Conservation (phyloP, 2,797 vertebrate genomes). For the Dipus sagitta region DNA sequence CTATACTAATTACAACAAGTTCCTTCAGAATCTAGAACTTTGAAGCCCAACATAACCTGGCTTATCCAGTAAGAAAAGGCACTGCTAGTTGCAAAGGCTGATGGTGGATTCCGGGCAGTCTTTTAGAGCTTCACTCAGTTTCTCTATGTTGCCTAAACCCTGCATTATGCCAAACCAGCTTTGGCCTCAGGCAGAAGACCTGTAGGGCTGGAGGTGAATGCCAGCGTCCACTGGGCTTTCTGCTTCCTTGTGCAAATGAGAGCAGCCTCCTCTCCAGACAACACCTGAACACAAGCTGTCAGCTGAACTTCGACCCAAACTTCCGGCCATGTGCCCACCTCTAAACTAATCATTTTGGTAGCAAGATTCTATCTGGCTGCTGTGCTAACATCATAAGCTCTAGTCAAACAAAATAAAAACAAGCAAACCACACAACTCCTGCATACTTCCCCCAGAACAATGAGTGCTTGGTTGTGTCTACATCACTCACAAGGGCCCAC, state of each 20-base stretch:
- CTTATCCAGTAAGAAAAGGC: background rate
- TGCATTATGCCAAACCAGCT: background rate
- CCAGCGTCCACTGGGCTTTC: background rate
- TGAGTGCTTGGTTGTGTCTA: background rate
- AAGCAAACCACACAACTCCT: slow-evolving; percentile 16
- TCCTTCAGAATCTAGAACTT: background rate
- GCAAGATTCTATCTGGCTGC: slow-evolving; percentile 14
- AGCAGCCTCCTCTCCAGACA: slow-evolving; percentile 11
- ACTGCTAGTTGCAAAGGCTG: background rate
- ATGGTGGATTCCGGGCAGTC: background rate
- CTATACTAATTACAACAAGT: background rate
- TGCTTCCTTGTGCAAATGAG: background rate
- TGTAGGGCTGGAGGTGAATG: background rate
- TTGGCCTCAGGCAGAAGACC: background rate
- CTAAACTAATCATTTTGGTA: slow-evolving; percentile 35
- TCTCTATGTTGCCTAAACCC: slow-evolving; percentile 7
- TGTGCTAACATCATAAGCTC: background rate
- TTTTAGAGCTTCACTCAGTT: background rate
- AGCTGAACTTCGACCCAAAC: background rate
- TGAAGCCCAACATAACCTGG: slow-evolving; percentile 33
- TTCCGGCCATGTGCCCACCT: background rate
- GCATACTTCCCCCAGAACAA: background rate
- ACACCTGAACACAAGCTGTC: background rate
- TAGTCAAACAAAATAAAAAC: slow-evolving; percentile 24
- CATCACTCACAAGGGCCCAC: background rate